Base-by-base conservation (phyloP, 2,797 vertebrate genomes). In the Crossoptilon crossoptilon region DNA sequence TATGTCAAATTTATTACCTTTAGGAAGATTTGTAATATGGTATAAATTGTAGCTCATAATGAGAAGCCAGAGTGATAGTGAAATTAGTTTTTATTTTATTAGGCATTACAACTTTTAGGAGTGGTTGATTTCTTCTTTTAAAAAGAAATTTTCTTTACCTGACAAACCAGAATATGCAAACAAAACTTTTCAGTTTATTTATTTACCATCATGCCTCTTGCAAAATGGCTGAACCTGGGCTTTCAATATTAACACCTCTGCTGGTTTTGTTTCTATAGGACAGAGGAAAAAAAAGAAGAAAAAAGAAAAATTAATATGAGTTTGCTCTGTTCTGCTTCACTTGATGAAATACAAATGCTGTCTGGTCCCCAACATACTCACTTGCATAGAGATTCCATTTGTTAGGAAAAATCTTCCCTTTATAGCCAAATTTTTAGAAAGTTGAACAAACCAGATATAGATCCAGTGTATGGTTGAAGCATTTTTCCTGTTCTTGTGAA, bases 41-140 rank as follows among this genome's bases (percentile, higher is more conserved):
- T 44, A 66, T 75, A 93, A 92, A 82, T 85, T 85, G 71, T 67
- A 86, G 44, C 62, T 94, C 17, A 6, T 96, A 91, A 93, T 92
- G 87, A 93, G 73, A 77, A 73, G 63, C 90, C 46, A 49, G 68
- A 94, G 71, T 90, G 77, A 90, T 76, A 76, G 11, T 35, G 48
- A 91, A 96, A 93, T 59, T 53, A 94, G 78, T 37, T 91, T 88
- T 92, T 95, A 64, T 83, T 95, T 82, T 96, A 96, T 89, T 91
- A 93, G 75, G 76, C 48, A 35, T 48, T 87, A 49, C 37, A 86
- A 87, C 79, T 71, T 71, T 91, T 70, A 62, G 33, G 51, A 67
- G 35, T 31, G 70, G 93, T 81, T 95, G 73, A 84, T 85, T 95
- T 91, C 18, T 92, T 81, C 46, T 92, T 88, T 94, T 64, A 14